These are phyloP conservation scores for Coreius guichenoti DNA, from an alignment of 2,797 vertebrate genomes.

Conservation along the genomic window DNA sequence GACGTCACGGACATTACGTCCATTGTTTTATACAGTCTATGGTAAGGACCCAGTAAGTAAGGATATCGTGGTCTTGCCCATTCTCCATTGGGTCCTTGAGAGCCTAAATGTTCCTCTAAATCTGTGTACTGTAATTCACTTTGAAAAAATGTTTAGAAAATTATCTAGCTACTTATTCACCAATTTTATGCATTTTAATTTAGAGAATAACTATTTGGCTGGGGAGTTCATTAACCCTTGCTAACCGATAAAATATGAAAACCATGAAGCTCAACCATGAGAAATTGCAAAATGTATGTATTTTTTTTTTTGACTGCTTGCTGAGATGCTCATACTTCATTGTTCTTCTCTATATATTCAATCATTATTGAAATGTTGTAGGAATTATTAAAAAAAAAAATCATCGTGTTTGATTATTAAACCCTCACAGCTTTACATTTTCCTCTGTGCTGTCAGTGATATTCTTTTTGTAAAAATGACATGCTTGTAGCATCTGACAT, in stretches of 20 bases:
- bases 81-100: background rate
- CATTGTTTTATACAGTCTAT: too few relatives aligned
- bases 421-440: too few relatives aligned
- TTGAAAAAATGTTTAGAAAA: background rate
- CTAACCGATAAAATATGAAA: background rate
- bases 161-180: background rate
- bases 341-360: background rate
- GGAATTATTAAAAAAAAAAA: background rate
- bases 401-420: background rate
- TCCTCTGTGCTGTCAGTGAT: too few relatives aligned
- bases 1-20: background rate
- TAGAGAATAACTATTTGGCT: background rate
- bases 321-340: background rate
- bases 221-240: background rate
- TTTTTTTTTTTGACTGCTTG: background rate
- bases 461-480: background rate
- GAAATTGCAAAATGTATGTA: background rate
- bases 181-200: background rate
- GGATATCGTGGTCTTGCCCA: background rate
- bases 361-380: background rate
- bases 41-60: background rate
- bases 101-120: constrained; percentile 1
- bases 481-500: too few relatives aligned
- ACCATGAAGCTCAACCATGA: background rate
- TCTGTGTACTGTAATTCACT: background rate